A percentile compares a stretch with the other conserved stretches of the same genome.
Conservation (phyloP, 92 coral and sea anemone species). For the Muricea muricata region DNA sequence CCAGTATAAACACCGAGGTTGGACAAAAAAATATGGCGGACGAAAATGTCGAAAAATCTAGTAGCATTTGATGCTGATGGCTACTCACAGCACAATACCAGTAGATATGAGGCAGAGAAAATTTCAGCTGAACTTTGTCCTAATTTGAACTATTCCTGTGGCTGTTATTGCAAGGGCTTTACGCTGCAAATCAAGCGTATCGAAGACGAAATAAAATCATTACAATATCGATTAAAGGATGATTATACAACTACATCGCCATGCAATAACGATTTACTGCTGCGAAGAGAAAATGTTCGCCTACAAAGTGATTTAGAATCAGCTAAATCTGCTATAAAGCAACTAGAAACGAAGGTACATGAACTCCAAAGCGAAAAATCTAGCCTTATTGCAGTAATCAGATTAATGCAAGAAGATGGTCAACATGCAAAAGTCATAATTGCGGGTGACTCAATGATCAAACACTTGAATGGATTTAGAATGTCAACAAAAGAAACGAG, state of each 20-base stretch:
- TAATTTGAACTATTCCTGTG: background rate
- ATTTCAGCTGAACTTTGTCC: background rate
- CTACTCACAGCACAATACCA: background rate
- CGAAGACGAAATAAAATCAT: background rate
- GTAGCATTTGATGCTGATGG: background rate
- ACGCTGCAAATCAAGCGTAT: background rate
- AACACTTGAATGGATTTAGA: background rate
- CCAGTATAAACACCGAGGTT: background rate
- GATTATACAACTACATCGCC: background rate
- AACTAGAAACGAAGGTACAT: background rate
- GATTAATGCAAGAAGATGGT: conserved; percentile 14
- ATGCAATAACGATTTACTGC: background rate
- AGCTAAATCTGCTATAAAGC: conserved; percentile 6
- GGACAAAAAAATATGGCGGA: background rate
- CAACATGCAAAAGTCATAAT: background rate
- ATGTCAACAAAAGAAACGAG: background rate
- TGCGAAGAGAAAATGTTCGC: conserved; percentile 6
- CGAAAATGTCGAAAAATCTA: background rate
- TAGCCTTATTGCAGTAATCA: conserved; percentile 12
- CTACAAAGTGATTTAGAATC: background rate
- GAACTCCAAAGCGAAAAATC: conserved; percentile 14
- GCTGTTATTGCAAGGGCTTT: background rate
- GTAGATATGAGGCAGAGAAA: background rate
- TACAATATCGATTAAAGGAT: background rate
- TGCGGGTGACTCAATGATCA: background rate